A percentile compares a stretch with the other conserved stretches of the same genome.
phyloP scores from a whole-genome alignment of 2,888 invertebrate species.

The Drosophila rellima region DNA sequence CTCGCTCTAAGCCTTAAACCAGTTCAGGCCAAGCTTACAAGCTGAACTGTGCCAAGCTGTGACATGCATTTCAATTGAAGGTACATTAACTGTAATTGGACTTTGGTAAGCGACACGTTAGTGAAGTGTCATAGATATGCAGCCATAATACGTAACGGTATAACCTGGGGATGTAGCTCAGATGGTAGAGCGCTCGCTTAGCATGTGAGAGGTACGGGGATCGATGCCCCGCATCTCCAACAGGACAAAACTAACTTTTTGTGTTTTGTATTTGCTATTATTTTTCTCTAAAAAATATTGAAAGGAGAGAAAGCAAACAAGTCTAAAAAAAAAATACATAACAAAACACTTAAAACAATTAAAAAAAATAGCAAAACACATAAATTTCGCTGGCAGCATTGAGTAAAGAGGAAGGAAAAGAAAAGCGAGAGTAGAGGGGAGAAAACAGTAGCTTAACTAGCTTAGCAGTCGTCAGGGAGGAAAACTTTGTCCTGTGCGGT shows the following conservation, averaged over 20 bases:
- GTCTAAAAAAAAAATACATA: constrained; percentile 32
- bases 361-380: constrained; percentile 84
- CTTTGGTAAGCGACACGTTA: constrained; percentile 11
- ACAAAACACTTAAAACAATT: constrained; percentile 84
- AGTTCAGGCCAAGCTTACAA: constrained; percentile 49
- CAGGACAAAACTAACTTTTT: constrained; percentile 32
- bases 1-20: constrained; percentile 55
- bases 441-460: constrained; percentile 64
- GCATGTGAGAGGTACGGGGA: constrained; percentile 86
- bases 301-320: background rate
- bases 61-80: constrained; percentile 60
- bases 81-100: constrained; percentile 41
- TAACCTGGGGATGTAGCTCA: constrained; percentile 85
- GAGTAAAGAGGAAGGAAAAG: background rate
- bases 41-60: constrained; percentile 32
- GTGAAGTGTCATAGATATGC: constrained; percentile 22
- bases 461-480: constrained; percentile 46
- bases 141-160: constrained; percentile 9
- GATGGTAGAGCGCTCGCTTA: constrained; percentile 86
- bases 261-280: constrained; percentile 7
- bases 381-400: constrained; percentile 68
- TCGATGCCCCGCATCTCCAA: constrained; percentile 86
- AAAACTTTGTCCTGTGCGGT: constrained; percentile 64
- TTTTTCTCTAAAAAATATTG: constrained; percentile 10
- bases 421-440: background rate